These are phyloP conservation scores for Gallinago paraguaiae DNA, from an alignment of 2,113 vertebrate genomes.

Conservation along the genomic window DNA sequence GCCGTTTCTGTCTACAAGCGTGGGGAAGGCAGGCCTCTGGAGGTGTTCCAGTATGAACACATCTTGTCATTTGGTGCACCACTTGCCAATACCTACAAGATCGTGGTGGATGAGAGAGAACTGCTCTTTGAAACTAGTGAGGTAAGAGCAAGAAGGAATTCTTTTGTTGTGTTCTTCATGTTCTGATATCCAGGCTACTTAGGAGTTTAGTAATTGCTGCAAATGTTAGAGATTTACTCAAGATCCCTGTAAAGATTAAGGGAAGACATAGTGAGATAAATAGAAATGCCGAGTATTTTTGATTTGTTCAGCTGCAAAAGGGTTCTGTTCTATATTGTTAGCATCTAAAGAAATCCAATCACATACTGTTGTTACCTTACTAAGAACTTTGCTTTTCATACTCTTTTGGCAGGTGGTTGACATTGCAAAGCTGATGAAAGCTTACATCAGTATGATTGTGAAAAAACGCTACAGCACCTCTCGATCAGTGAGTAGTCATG, in stretches of 20 bases:
- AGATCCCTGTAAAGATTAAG: not conserved
- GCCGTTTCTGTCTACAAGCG: constrained; percentile 95
- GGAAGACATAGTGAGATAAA: not conserved
- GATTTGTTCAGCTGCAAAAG: not conserved
- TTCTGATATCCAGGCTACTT: not conserved
- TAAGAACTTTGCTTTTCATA: not conserved
- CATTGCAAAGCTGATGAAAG: constrained; percentile 98
- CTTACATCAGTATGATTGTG: constrained; percentile 98
- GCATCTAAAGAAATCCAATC: not conserved
- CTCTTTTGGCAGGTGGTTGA: constrained; percentile 87
- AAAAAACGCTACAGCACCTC: constrained; percentile 96
- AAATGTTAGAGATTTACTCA: not conserved
- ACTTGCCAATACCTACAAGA: constrained; percentile 90
- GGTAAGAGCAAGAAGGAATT: constrained; percentile 73
- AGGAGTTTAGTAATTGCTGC: not conserved
- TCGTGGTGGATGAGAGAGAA: constrained; percentile 91
- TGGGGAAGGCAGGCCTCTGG: constrained; percentile 88
- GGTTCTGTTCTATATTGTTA: not conserved
- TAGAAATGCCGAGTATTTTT: not conserved
- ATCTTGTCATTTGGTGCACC: constrained; percentile 96
- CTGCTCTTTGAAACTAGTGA: constrained; percentile 91
- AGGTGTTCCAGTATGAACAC: constrained; percentile 93
- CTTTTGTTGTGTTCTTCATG: not conserved
- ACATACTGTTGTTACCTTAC: not conserved
- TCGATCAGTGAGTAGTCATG: constrained; percentile 88